phyloP scores from a whole-genome alignment of 2,797 vertebrate genomes.

The Propithecus perrieri region DNA sequence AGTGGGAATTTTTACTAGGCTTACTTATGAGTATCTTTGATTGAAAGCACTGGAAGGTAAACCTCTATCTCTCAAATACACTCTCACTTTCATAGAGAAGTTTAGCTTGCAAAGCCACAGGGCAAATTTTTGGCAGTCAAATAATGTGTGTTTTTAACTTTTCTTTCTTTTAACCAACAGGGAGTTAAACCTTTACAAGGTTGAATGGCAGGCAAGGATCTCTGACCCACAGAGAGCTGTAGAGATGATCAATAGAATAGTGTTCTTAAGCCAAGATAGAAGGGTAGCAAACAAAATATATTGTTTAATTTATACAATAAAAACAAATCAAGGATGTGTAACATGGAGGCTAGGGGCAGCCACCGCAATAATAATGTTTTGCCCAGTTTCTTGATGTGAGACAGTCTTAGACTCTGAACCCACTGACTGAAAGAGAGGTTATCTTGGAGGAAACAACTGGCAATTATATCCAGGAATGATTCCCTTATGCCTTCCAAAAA shows the following conservation, averaged over 20 bases:
- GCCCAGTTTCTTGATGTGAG: background rate
- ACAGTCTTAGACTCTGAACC: background rate
- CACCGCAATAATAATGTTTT: background rate
- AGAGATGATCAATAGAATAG: background rate
- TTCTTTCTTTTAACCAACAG: background rate
- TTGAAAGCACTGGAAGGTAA: constrained; percentile 47
- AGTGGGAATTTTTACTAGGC: constrained; percentile 46
- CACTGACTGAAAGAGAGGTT: background rate
- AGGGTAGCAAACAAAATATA: background rate
- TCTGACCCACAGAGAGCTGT: background rate
- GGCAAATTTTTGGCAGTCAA: background rate
- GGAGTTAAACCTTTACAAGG: background rate
- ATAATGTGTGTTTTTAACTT: background rate
- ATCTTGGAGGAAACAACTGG: background rate
- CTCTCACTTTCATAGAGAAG: background rate
- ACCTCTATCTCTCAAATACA: background rate
- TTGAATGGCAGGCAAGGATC: background rate
- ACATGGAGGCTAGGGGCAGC: background rate
- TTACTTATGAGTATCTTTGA: constrained; percentile 68
- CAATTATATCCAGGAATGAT: background rate
- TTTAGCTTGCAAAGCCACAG: background rate
- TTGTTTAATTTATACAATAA: background rate
- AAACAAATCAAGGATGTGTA: background rate
- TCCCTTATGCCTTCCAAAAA: background rate
- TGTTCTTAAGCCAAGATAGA: background rate